Conservation (phyloP, 2,113 vertebrate genomes). For the Podarcis raffonei region DNA sequence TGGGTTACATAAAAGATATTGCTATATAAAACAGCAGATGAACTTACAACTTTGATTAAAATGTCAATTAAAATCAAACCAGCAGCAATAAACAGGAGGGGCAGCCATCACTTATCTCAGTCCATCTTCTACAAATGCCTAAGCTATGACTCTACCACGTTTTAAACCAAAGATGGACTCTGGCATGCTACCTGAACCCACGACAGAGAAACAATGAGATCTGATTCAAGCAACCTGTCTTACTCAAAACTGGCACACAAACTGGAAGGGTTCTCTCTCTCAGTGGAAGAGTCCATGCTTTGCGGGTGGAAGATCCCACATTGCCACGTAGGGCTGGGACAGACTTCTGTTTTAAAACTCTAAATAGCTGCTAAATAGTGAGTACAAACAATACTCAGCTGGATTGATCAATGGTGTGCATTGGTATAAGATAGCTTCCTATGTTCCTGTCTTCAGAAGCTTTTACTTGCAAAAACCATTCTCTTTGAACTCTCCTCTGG, state of each 20-base stretch:
- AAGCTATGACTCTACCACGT: not conserved
- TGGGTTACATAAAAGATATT: too few species aligned
- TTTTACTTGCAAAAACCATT: conserved; percentile 8
- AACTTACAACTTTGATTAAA: too few species aligned
- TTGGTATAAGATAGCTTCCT: not conserved
- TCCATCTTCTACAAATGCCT: too few species aligned
- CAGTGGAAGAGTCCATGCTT: not conserved
- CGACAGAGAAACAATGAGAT: conserved; percentile 45
- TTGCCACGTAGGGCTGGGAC: not conserved
- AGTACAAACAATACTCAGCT: not conserved
- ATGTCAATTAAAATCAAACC: too few species aligned
- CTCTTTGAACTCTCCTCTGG: not conserved
- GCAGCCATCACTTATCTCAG: too few species aligned
- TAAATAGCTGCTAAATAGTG: not conserved
- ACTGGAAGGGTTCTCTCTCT: not conserved
- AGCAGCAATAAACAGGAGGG: too few species aligned
- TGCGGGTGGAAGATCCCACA: not conserved
- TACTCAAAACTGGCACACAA: conserved; percentile 19
- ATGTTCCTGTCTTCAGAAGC: not conserved
- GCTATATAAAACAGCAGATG: too few species aligned
- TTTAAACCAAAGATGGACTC: conserved; percentile 15
- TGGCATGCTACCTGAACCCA: not conserved
- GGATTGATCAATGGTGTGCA: not conserved
- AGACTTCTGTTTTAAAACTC: not conserved
- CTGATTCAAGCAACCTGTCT: conserved; percentile 30